These are phyloP conservation scores for Corydoras sp. DNA, from an alignment of 2,113 vertebrate genomes.

Conservation along the genomic window DNA sequence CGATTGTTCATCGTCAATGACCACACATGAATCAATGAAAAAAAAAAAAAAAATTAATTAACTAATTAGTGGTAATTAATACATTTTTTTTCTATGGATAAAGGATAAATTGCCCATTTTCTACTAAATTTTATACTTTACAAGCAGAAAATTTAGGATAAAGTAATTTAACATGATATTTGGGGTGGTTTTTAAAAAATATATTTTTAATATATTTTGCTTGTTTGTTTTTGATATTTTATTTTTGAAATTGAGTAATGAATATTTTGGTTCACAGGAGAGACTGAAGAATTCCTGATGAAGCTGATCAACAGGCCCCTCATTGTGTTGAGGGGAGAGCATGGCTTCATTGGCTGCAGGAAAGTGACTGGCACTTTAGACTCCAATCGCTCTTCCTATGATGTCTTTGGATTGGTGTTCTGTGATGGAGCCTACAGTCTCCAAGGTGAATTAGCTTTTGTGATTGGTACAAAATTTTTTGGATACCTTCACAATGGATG, in stretches of 20 bases:
- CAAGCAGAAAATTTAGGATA: too few species aligned
- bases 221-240: too few species aligned
- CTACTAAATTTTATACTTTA: too few species aligned
- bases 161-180: too few species aligned
- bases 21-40: too few species aligned
- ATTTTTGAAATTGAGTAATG: neutral
- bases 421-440: conserved; percentile 88
- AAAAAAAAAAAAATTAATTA: too few species aligned
- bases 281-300: conserved; percentile 90
- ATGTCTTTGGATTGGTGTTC: conserved; percentile 93
- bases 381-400: conserved; percentile 90
- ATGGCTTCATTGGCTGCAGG: conserved; percentile 96
- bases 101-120: too few species aligned
- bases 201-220: too few species aligned
- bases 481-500: neutral
- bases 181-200: too few species aligned
- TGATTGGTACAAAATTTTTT: neutral
- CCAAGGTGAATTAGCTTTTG: conserved; percentile 70
- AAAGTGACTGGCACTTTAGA: conserved; percentile 94
- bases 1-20: too few species aligned
- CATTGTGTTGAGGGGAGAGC: conserved; percentile 91
- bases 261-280: conserved; percentile 60
- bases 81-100: too few species aligned
- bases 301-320: conserved; percentile 97
- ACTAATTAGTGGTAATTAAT: too few species aligned